These are phyloP conservation scores for Cherax quadricarinatus DNA, from an alignment of 1,140 invertebrate genomes.

Conservation along the genomic window DNA sequence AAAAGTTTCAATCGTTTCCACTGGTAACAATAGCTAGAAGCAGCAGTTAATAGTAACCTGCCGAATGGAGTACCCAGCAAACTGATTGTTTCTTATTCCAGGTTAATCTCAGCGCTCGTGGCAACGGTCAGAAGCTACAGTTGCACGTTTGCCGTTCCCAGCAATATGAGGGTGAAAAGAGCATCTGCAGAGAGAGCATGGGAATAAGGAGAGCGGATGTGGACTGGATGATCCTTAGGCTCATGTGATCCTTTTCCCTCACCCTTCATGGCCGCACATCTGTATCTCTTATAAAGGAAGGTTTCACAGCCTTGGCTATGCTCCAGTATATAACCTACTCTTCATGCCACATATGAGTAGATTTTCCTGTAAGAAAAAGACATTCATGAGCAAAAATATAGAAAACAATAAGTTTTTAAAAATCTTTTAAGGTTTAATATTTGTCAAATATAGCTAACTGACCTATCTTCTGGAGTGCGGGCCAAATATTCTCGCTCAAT, in stretches of 20 bases:
- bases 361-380: constrained; percentile 84
- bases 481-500: constrained; percentile 99
- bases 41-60: constrained; percentile 50
- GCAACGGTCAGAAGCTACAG: constrained; percentile 22
- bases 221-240: constrained; percentile 35
- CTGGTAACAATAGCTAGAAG: constrained; percentile 25
- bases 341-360: constrained; percentile 94
- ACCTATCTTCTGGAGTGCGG: constrained; percentile 93
- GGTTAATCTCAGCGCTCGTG: constrained; percentile 28
- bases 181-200: constrained; percentile 51
- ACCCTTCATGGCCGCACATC: constrained; percentile 44
- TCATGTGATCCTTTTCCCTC: constrained; percentile 22
- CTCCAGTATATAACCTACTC: constrained; percentile 44
- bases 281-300: constrained; percentile 45
- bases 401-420: constrained; percentile 15
- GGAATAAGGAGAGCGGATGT: constrained; percentile 48
- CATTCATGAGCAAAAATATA: background rate
- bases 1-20: constrained; percentile 17
- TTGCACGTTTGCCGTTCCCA: constrained; percentile 34
- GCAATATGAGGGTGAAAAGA: constrained; percentile 55
- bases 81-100: constrained; percentile 9
- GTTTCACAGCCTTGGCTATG: constrained; percentile 64
- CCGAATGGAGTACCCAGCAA: constrained; percentile 17
- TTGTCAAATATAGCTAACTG: background rate
- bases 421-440: background rate